Conservation (phyloP, 2,888 invertebrate genomes). For the Tuberolachnus salignus region DNA sequence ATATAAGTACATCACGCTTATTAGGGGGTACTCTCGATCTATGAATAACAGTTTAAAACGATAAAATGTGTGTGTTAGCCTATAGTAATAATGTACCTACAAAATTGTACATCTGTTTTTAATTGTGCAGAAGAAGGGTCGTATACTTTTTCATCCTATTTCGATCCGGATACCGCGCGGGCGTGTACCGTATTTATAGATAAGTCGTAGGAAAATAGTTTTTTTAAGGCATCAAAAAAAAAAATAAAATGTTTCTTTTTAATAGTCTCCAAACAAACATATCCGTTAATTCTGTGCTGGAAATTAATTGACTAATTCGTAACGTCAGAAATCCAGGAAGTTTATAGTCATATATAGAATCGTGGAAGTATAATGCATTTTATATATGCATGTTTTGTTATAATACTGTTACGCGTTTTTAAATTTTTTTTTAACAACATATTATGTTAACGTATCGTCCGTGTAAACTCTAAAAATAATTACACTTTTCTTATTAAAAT, state of each 20-base stretch:
- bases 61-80: background rate
- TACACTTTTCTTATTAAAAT: no score
- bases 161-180: slow-evolving; percentile 4
- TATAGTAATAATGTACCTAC: background rate
- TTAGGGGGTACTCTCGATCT: no score
- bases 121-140: slow-evolving; percentile 11
- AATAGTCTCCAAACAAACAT: background rate
- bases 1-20: no score
- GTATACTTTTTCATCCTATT: slow-evolving; percentile 43
- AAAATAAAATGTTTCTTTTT: background rate
- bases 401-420: no score
- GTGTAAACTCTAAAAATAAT: no score
- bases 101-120: slow-evolving; percentile 34
- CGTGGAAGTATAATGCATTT: no score
- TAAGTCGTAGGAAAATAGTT: background rate
- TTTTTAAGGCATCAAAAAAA: background rate
- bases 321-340: background rate
- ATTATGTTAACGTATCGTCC: background rate
- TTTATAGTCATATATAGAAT: no score
- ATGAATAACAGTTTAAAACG: background rate
- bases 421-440: background rate
- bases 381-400: no score
- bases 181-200: slow-evolving; percentile 30
- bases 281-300: background rate
- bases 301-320: background rate